These are phyloP conservation scores for Oreochromis spilurus DNA, from an alignment of 2,113 vertebrate genomes.

Conservation along the genomic window DNA sequence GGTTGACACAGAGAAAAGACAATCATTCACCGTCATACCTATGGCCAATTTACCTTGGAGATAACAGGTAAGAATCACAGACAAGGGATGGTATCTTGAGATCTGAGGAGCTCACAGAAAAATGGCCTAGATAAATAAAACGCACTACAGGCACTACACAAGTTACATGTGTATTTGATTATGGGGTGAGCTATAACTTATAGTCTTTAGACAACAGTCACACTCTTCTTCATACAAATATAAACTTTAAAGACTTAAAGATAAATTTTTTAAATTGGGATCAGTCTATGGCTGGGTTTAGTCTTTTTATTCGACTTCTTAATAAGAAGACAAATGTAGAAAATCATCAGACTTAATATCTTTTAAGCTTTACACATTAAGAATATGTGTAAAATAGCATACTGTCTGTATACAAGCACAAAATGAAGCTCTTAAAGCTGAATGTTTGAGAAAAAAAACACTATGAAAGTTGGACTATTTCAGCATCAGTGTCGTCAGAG, in stretches of 20 bases:
- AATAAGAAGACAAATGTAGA: background rate
- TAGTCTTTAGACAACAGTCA: background rate
- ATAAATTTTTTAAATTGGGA: accelerated
- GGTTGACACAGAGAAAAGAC: background rate
- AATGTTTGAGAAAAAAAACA: background rate
- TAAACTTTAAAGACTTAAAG: background rate
- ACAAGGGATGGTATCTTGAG: background rate
- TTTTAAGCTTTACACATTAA: background rate
- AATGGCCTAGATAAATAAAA: background rate
- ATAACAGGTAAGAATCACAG: background rate
- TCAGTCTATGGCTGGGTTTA: accelerated
- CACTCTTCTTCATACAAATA: background rate
- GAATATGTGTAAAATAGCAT: background rate
- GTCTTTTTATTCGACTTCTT: background rate
- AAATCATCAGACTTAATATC: background rate
- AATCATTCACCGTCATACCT: background rate
- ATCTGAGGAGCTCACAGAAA: background rate
- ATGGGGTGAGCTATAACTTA: background rate
- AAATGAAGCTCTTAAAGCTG: background rate
- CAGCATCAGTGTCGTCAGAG: background rate
- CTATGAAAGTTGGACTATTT: background rate
- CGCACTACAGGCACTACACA: background rate
- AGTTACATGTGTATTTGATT: background rate
- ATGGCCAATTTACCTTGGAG: accelerated
- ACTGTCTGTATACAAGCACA: accelerated